Evolutionary conservation across 2,888 invertebrate species (phyloP).

Genomic region (Actias luna): DNA sequence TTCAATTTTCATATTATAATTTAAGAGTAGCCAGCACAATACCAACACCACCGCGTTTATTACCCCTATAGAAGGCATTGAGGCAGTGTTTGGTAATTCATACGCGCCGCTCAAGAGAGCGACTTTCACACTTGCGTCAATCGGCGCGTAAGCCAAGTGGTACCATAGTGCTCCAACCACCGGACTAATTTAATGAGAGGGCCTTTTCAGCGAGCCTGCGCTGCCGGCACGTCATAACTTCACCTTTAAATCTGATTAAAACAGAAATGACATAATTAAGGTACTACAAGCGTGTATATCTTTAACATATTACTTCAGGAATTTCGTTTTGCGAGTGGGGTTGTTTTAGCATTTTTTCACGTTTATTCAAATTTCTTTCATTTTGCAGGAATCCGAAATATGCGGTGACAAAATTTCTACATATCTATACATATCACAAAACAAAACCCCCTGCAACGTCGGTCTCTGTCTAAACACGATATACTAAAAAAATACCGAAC

Average conservation of each 20-base stretch:
- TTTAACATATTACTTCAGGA: slow-evolving; percentile 27
- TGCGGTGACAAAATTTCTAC: too few relatives aligned
- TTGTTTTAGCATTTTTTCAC: not conserved
- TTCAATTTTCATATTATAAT: not conserved
- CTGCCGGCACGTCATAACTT: slow-evolving; percentile 30
- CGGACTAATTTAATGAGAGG: slow-evolving; percentile 78
- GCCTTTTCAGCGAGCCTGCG: slow-evolving; percentile 53
- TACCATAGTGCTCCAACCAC: slow-evolving; percentile 73
- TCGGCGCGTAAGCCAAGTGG: slow-evolving; percentile 66
- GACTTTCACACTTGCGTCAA: slow-evolving; percentile 74
- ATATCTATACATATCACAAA: too few relatives aligned
- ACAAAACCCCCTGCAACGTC: too few relatives aligned
- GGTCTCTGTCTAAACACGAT: too few relatives aligned
- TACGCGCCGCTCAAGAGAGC: slow-evolving; percentile 57
- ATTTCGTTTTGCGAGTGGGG: slow-evolving; percentile 13
- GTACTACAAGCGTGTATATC: slow-evolving; percentile 35
- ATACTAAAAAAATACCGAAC: too few relatives aligned
- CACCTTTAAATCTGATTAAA: slow-evolving; percentile 46
- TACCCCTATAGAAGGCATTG: slow-evolving; percentile 70
- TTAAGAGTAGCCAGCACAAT: not conserved
- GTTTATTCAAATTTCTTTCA: too few relatives aligned
- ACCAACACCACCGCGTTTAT: slow-evolving; percentile 50
- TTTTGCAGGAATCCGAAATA: too few relatives aligned
- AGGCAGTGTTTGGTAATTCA: slow-evolving; percentile 56
- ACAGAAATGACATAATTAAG: slow-evolving; percentile 48